Percentiles rank a stretch among this genome's conserved stretches.
phyloP scores from a whole-genome alignment of 2,797 vertebrate genomes.

The Cirrhinus molitorella region DNA sequence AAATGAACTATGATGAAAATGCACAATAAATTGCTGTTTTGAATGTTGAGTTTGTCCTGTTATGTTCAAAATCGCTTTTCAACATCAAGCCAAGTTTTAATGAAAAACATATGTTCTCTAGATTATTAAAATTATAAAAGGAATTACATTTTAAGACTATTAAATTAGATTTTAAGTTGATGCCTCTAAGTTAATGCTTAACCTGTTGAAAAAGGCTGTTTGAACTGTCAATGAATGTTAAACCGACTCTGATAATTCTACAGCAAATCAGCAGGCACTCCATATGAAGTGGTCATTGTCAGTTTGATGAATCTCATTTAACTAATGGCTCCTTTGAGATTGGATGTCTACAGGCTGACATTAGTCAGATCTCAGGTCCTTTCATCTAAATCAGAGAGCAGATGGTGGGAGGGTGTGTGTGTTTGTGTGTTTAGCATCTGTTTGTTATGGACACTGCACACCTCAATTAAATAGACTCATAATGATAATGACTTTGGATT shows the following conservation, averaged over 20 bases:
- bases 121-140: background rate
- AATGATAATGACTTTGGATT: constrained; percentile 35
- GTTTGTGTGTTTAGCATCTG: constrained; percentile 14
- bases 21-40: constrained; percentile 67
- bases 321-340: constrained; percentile 45
- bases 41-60: constrained; percentile 31
- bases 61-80: background rate
- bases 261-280: constrained; percentile 20
- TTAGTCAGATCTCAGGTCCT: constrained; percentile 14
- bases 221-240: constrained; percentile 9
- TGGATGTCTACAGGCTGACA: constrained; percentile 25
- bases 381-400: constrained; percentile 30
- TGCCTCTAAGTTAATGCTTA: background rate
- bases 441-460: constrained; percentile 14
- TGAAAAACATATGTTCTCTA: background rate
- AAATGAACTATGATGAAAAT: constrained; percentile 55
- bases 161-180: background rate
- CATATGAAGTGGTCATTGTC: constrained; percentile 18
- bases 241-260: background rate
- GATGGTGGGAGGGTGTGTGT: background rate
- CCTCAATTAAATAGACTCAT: constrained; percentile 11
- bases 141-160: background rate
- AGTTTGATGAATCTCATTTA: constrained; percentile 32
- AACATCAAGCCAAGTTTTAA: background rate
- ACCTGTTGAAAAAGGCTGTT: background rate